Percentiles rank a stretch among this genome's conserved stretches.
Evolutionary conservation across 2,113 vertebrate species (phyloP).

Genomic region (Sorex fumeus): DNA sequence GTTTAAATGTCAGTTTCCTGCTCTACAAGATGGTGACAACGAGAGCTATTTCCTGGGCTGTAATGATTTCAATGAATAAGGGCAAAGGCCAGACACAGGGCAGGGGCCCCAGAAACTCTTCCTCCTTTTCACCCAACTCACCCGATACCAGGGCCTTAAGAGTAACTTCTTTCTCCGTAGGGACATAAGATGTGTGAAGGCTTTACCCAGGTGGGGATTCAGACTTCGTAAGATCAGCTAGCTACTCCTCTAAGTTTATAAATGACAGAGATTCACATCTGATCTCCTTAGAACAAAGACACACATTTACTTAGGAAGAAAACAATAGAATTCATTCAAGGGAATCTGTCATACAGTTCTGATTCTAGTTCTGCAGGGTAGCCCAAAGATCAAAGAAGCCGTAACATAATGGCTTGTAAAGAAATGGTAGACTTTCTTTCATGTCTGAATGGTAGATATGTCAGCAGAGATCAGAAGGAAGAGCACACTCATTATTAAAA

Average conservation of each 20-base stretch:
- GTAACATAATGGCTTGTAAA: not conserved
- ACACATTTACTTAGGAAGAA: constrained; percentile 1
- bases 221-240: not conserved
- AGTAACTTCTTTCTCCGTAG: not conserved
- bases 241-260: constrained; percentile 2
- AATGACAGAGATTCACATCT: not conserved
- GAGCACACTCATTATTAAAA: constrained; percentile 5
- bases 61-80: not conserved
- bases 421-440: not conserved
- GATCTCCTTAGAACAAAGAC: constrained; percentile 11
- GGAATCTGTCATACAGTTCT: not conserved
- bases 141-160: not conserved
- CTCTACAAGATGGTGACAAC: not conserved
- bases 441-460: constrained; percentile 42
- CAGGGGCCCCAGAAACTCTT: not conserved
- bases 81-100: not conserved
- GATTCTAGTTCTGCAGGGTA: constrained; percentile 32
- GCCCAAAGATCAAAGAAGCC: constrained; percentile 50
- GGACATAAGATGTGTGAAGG: not conserved
- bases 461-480: constrained; percentile 64
- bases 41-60: not conserved
- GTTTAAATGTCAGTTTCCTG: constrained; percentile 34
- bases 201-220: not conserved
- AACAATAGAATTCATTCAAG: not conserved
- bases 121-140: not conserved